These are phyloP conservation scores for Elysia chlorotica DNA, from an alignment of 1,140 invertebrate genomes.

Conservation along the genomic window DNA sequence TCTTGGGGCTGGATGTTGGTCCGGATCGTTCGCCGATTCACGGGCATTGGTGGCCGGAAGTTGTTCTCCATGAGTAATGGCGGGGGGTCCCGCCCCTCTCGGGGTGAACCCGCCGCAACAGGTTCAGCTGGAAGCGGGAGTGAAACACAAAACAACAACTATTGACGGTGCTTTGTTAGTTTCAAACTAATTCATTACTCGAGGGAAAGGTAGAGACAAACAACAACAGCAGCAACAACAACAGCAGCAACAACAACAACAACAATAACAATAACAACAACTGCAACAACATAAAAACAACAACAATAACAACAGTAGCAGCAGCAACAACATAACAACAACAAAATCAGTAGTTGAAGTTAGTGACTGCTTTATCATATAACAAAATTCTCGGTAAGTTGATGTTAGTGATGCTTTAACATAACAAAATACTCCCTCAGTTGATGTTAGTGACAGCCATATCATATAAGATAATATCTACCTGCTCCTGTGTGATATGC, in stretches of 20 bases:
- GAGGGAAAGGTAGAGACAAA: too few species aligned
- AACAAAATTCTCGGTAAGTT: background rate
- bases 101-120: constrained; percentile 17
- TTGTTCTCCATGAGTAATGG: constrained; percentile 33
- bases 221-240: too few species aligned
- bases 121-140: background rate
- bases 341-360: background rate
- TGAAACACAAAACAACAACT: background rate
- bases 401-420: too few species aligned
- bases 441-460: too few species aligned
- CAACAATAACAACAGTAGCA: too few species aligned
- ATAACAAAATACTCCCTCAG: too few species aligned
- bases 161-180: background rate
- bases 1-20: constrained; percentile 26
- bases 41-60: constrained; percentile 29
- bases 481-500: constrained; percentile 5
- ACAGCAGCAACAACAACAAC: too few species aligned
- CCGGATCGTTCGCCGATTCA: constrained; percentile 28
- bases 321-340: too few species aligned
- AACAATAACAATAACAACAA: too few species aligned
- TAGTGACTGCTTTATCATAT: background rate
- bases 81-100: constrained; percentile 8
- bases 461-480: too few species aligned
- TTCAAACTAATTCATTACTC: too few species aligned
- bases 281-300: too few species aligned